A percentile compares a stretch with the other conserved stretches of the same genome.
These are phyloP conservation scores for Palaemon carinicauda DNA, from an alignment of 1,140 invertebrate species.

Conservation along the genomic window DNA sequence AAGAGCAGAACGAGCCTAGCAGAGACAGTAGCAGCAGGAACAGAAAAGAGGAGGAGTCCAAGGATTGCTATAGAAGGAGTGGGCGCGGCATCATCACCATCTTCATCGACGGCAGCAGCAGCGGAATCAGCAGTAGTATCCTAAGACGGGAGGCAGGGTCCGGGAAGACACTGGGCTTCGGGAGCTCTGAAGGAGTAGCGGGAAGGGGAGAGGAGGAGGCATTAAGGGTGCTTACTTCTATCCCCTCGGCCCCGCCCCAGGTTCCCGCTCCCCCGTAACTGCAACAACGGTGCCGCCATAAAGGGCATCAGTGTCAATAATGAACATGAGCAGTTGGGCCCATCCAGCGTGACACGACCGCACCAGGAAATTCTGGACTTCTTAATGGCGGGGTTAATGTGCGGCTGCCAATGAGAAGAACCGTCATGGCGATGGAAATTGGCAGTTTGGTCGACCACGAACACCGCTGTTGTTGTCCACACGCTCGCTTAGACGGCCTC, in stretches of 20 bases:
- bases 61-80: background rate
- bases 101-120: no score
- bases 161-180: no score
- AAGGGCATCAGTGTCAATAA: constrained; percentile 56
- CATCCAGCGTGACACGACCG: constrained; percentile 51
- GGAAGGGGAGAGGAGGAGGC: no score
- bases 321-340: constrained; percentile 53
- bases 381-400: constrained; percentile 53
- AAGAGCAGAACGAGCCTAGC: background rate
- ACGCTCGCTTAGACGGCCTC: constrained; percentile 36
- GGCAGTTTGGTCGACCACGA: constrained; percentile 46
- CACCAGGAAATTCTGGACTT: constrained; percentile 55
- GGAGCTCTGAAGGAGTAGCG: no score
- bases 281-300: constrained; percentile 43
- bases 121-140: constrained; percentile 39
- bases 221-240: no score
- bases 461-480: constrained; percentile 48
- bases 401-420: constrained; percentile 54
- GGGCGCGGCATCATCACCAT: no score
- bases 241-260: no score
- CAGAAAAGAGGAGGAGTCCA: background rate
- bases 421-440: constrained; percentile 54
- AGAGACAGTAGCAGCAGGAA: background rate
- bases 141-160: background rate
- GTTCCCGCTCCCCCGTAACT: constrained; percentile 20